Evolutionary conservation across 2,797 vertebrate species (phyloP), one percentile per base, ranked within the genome.

Genomic region (Syngnathus acus): DNA sequence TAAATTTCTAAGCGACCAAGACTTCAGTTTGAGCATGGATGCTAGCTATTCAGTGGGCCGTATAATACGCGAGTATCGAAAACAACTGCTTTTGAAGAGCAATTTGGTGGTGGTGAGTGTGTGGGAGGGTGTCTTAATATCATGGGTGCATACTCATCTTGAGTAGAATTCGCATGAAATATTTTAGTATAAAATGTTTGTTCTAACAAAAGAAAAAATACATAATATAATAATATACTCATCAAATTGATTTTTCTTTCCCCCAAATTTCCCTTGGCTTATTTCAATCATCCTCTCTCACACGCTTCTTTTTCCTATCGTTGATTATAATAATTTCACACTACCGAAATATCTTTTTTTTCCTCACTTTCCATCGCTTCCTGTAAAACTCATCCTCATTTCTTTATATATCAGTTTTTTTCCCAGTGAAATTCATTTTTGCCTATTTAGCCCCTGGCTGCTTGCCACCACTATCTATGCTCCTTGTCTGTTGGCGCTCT

Each of bases 291-390:
- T 68, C 73, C 50, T 74, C 57, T 59, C 32, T 39, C 32, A 59
- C 37, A 8, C 68, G 65, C 61, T 65, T n/a, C 13, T 45, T 23
- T 26, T 47, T 5, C 11, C 21, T 62, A 26, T 45, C 3, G 14
- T 32, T 57, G 32, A 32, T 2, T 14, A 17, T 32, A 7, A 38
- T 45, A 67, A 64, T 83, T 86, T 84, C 71, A 83, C 76, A 78
- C 64, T 62, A 65, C 69, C 65, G 16, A 68, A 75, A 73, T 68
- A 69, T 58, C 79, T 55, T 26, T 10, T 54, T 23, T 54, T 79
- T 67, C 73, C 48, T 37, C 55, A 57, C 71, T 48, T 59, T 62
- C 64, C 48, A 60, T 68, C 45, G 70, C 58, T 72, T 70, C 7
- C 74, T 43, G 60, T 62, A 14, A 7, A 23, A 43, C 40, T 43